Evolutionary conservation across 2,888 invertebrate species (phyloP).

Genomic region (Portevinia maculata): DNA sequence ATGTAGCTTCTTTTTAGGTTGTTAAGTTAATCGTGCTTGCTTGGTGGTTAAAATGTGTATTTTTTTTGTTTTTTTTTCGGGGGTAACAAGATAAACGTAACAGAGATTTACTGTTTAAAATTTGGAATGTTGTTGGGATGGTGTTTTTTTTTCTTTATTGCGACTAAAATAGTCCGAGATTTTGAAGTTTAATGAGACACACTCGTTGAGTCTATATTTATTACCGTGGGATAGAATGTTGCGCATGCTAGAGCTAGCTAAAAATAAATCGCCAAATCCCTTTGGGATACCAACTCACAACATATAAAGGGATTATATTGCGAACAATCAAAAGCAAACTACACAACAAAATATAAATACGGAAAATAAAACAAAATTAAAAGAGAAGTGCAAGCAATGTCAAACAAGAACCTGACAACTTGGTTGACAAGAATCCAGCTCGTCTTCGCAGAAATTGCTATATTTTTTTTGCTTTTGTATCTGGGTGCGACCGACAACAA

Average conservation of each 20-base stretch:
- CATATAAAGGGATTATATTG: conserved; percentile 46
- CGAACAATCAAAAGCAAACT: conserved; percentile 36
- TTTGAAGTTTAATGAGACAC: conserved; percentile 31
- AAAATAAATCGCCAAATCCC: conserved; percentile 66
- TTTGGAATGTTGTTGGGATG: conserved; percentile 58
- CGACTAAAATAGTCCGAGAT: conserved; percentile 33
- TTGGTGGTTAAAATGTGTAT: not conserved
- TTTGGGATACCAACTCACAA: conserved; percentile 27
- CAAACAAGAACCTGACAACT: conserved; percentile 73
- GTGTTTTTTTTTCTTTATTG: conserved; percentile 30
- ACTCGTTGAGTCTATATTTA: conserved; percentile 52
- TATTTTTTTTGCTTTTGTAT: conserved; percentile 11
- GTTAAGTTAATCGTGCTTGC: conserved; percentile 44
- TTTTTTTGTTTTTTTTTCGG: conserved; percentile 5
- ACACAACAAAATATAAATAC: not conserved
- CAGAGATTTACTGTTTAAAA: conserved; percentile 62
- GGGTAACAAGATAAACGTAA: conserved; percentile 50
- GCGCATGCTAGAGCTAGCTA: conserved; percentile 38
- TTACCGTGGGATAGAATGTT: conserved; percentile 64
- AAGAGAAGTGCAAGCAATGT: conserved; percentile 70
- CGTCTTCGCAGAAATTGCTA: conserved; percentile 27
- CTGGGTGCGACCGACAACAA: conserved; percentile 62
- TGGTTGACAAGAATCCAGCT: conserved; percentile 69
- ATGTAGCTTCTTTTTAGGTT: conserved; percentile 38
- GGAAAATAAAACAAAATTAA: not conserved